A percentile compares a stretch with the other conserved stretches of the same genome.
Evolutionary conservation across 1,140 invertebrate genomes (phyloP).

Genomic region (Drosophila seguyi): DNA sequence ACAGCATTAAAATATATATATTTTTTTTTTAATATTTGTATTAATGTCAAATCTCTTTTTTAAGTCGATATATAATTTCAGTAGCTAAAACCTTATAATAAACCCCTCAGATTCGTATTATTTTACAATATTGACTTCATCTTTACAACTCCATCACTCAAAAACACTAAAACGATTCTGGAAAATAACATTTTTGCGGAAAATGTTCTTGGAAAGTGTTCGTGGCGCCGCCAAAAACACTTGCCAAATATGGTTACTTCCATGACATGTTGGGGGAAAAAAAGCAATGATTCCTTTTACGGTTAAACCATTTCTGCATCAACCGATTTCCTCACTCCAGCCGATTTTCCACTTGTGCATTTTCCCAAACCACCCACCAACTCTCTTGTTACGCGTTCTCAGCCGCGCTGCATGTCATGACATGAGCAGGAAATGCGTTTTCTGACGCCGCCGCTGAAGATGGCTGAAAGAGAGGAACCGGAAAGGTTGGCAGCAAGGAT

Average conservation of each 20-base stretch:
- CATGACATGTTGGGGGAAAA: conserved; percentile 33
- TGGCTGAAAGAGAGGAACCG: conserved; percentile 12
- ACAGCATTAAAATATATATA: background rate
- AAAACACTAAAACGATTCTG: conserved; percentile 7
- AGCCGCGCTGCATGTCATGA: conserved; percentile 64
- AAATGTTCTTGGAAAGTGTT: conserved; percentile 6
- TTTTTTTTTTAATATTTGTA: background rate
- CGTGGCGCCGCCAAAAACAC: conserved; percentile 15
- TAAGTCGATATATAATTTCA: too few species aligned
- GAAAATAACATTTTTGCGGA: conserved; percentile 16
- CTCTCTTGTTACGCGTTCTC: conserved; percentile 39
- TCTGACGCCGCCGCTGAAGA: conserved; percentile 53
- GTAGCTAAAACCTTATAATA: too few species aligned
- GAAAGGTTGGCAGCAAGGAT: background rate
- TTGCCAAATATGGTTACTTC: conserved; percentile 26
- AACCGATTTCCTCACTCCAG: conserved; percentile 6
- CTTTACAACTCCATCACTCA: conserved; percentile 31
- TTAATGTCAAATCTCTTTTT: background rate
- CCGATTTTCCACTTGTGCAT: conserved; percentile 7
- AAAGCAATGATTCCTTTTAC: conserved; percentile 48
- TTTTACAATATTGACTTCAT: background rate
- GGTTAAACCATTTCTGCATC: conserved; percentile 27
- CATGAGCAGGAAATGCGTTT: conserved; percentile 82
- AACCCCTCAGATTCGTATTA: background rate
- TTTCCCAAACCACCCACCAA: conserved; percentile 11